Conservation (phyloP, 2,888 invertebrate species). For the Thecophora atra region DNA sequence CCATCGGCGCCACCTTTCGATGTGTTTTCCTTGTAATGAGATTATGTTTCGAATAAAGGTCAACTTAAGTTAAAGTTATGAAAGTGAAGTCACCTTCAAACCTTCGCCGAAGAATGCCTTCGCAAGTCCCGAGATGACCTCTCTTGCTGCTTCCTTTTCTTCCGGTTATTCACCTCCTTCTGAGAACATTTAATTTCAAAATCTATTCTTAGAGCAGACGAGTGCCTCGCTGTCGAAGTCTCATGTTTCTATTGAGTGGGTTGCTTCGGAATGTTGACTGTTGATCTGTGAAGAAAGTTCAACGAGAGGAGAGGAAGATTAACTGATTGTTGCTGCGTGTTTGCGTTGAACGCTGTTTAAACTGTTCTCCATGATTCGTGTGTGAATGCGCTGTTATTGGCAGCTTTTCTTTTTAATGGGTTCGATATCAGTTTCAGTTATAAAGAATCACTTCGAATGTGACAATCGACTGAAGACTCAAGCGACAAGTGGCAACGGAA, state of each 20-base stretch:
- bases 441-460: neutral
- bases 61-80: constrained; percentile 33
- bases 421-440: constrained; percentile 22
- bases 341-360: neutral
- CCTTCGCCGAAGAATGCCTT: neutral
- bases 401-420: constrained; percentile 25
- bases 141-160: neutral
- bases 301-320: constrained; percentile 22
- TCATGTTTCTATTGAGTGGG: neutral
- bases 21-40: constrained; percentile 16
- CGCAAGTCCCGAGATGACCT: neutral
- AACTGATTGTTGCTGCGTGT: constrained; percentile 19
- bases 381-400: constrained; percentile 20
- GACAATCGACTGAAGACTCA: neutral
- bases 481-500: neutral
- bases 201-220: neutral
- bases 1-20: neutral
- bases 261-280: constrained; percentile 11
- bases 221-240: neutral
- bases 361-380: constrained; percentile 10
- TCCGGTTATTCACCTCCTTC: neutral
- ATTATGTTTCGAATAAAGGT: constrained; percentile 39
- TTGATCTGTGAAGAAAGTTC: constrained; percentile 24
- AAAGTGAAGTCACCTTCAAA: constrained; percentile 17
- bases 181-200: constrained; percentile 20